Conservation (phyloP, 1,140 invertebrate species). For the Plutomurus gul region DNA sequence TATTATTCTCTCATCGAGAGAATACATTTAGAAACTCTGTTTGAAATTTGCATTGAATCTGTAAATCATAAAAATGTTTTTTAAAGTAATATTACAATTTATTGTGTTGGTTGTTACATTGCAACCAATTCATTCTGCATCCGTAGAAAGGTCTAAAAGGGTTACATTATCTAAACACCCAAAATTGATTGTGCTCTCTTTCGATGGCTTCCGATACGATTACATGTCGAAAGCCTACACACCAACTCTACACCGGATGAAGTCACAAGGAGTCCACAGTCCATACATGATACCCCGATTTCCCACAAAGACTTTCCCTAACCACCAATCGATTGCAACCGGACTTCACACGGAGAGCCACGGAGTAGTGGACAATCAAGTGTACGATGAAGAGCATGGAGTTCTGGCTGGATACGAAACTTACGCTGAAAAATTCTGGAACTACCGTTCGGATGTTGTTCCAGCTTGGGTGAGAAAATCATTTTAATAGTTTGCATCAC, state of each 20-base stretch:
- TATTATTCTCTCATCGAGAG: no score
- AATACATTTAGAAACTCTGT: no score
- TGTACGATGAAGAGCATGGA: slow-evolving; percentile 64
- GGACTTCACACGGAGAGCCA: slow-evolving; percentile 76
- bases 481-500: no score
- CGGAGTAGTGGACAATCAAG: slow-evolving; percentile 65
- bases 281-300: slow-evolving; percentile 72
- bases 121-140: no score
- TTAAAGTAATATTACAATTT: no score
- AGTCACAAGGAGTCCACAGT: slow-evolving; percentile 63
- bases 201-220: slow-evolving; percentile 72
- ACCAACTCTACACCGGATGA: slow-evolving; percentile 64
- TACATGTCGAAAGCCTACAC: slow-evolving; percentile 62
- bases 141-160: not conserved
- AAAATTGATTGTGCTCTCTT: slow-evolving; percentile 36
- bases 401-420: slow-evolving; percentile 55
- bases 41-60: no score
- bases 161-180: slow-evolving; percentile 32
- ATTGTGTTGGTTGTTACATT: no score
- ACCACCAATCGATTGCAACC: slow-evolving; percentile 79
- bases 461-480: slow-evolving; percentile 63
- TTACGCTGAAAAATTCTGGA: slow-evolving; percentile 59
- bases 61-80: no score
- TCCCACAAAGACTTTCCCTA: slow-evolving; percentile 77
- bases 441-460: slow-evolving; percentile 61